phyloP scores from a whole-genome alignment of 2,888 invertebrate species.

The Hypomecis punctinalis region DNA sequence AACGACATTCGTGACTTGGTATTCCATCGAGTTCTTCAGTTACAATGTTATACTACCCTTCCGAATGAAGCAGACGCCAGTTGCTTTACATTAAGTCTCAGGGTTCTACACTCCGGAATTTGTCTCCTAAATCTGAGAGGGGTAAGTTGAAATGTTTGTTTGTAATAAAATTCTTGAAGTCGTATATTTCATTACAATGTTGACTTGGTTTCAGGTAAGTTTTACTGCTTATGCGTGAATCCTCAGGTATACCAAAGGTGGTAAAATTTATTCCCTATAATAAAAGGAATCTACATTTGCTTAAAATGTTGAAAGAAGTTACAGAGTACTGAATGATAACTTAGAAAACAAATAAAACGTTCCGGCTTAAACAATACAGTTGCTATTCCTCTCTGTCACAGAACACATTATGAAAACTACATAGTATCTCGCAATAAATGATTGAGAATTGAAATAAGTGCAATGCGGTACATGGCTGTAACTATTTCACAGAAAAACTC shows the following conservation, averaged over 20 bases:
- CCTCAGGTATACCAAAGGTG: background rate
- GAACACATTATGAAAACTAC: too few relatives aligned
- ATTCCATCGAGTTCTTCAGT: slow-evolving; percentile 5
- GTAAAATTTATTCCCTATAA: background rate
- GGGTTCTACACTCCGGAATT: slow-evolving; percentile 16
- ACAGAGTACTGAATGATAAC: too few relatives aligned
- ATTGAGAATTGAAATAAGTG: too few relatives aligned
- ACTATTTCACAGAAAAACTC: too few relatives aligned
- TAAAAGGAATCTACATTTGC: background rate
- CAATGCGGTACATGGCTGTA: too few relatives aligned
- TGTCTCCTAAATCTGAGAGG: slow-evolving; percentile 11
- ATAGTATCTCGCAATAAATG: too few relatives aligned
- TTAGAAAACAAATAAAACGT: too few relatives aligned
- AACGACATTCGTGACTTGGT: slow-evolving; percentile 1
- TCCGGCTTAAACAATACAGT: too few relatives aligned
- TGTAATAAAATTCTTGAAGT: slow-evolving; percentile 13
- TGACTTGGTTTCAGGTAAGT: slow-evolving; percentile 6
- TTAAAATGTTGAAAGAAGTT: background rate
- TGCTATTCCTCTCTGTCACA: too few relatives aligned
- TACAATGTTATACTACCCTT: slow-evolving; percentile 21
- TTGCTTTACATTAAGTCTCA: background rate
- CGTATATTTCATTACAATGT: slow-evolving; percentile 17
- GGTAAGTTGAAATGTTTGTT: slow-evolving; percentile 22
- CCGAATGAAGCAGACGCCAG: slow-evolving; percentile 10
- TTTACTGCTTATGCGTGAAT: slow-evolving; percentile 2